Evolutionary conservation across 1,140 invertebrate species (phyloP).

Genomic region (Sminthurinus signatus): DNA sequence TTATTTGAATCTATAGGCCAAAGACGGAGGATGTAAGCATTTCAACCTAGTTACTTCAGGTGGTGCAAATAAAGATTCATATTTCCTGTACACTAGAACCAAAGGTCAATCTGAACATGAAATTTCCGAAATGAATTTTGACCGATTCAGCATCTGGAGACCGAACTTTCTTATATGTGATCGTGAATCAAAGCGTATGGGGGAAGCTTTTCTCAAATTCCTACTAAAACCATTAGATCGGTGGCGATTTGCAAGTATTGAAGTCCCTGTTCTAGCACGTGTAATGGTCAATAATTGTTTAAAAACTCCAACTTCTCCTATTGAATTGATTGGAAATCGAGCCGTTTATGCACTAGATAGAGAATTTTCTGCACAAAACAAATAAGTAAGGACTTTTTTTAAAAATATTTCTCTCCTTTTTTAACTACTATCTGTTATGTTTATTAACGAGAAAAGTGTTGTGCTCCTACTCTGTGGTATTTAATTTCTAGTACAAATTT

Average conservation of each 20-base stretch:
- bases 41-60: conserved; percentile 50
- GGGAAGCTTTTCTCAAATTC: conserved; percentile 33
- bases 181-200: conserved; percentile 39
- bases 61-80: conserved; percentile 45
- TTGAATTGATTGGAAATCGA: neutral
- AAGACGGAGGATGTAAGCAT: conserved; percentile 49
- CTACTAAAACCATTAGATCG: conserved; percentile 27
- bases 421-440: too few relatives aligned
- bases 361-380: neutral
- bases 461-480: too few relatives aligned
- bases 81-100: conserved; percentile 43
- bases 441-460: too few relatives aligned
- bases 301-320: neutral
- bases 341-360: neutral
- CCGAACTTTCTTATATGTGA: conserved; percentile 44
- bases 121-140: conserved; percentile 43
- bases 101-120: conserved; percentile 46
- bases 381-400: neutral
- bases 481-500: too few relatives aligned
- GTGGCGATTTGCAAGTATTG: conserved; percentile 33
- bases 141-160: conserved; percentile 44
- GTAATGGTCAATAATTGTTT: conserved; percentile 40
- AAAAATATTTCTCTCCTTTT: neutral
- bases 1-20: conserved; percentile 42
- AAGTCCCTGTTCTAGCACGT: conserved; percentile 33